Evolutionary conservation across 92 coral and sea anemone species (phyloP).

Genomic region (Desmophyllum pertusum): DNA sequence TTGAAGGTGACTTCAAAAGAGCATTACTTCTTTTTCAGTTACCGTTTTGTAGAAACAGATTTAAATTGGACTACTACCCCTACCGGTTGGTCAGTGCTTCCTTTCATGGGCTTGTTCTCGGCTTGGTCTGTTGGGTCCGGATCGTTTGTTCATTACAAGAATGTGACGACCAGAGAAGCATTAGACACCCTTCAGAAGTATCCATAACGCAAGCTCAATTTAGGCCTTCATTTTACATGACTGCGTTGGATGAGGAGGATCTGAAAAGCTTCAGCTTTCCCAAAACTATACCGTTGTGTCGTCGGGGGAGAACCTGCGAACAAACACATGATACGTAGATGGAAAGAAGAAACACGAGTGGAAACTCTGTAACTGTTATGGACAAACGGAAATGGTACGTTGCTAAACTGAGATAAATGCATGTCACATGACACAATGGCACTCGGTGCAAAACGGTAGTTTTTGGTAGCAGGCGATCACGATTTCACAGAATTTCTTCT

Average conservation of each 20-base stretch:
- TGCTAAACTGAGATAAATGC: background rate
- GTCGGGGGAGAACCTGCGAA: background rate
- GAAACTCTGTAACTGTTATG: conserved; percentile 5
- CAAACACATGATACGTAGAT: background rate
- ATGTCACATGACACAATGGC: too few species aligned
- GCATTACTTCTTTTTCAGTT: background rate
- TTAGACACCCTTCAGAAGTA: conserved; percentile 7
- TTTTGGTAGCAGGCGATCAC: background rate
- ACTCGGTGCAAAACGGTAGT: too few species aligned
- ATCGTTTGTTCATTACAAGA: background rate
- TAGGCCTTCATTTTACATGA: background rate
- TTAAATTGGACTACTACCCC: conserved; percentile 8
- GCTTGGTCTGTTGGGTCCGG: conserved; percentile 17
- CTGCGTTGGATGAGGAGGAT: background rate
- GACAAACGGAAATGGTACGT: conserved; percentile 22
- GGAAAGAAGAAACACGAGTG: conserved; percentile 15
- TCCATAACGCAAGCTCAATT: conserved; percentile 2
- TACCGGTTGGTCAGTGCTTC: background rate
- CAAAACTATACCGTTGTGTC: background rate
- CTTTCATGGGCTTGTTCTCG: background rate
- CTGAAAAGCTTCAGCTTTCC: background rate
- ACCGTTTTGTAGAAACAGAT: background rate
- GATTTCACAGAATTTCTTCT: background rate
- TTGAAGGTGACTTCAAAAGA: background rate
- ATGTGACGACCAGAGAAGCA: background rate